Percentiles rank a stretch among this genome's conserved stretches.
These are phyloP conservation scores for Poecilus cupreus DNA, from an alignment of 2,888 invertebrate species.

Conservation along the genomic window DNA sequence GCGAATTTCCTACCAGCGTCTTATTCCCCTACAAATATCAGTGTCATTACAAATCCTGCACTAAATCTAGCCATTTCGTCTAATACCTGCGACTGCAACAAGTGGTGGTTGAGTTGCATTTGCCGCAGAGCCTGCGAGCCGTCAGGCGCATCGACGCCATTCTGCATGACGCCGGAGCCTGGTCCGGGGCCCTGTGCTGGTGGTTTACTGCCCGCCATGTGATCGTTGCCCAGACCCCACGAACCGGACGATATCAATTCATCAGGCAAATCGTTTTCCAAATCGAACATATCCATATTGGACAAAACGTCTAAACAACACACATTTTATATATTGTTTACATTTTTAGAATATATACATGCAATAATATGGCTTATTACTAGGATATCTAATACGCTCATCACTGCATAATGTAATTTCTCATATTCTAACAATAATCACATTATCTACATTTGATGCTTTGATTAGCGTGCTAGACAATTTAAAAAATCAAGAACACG, in stretches of 20 bases:
- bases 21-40: slow-evolving; percentile 78
- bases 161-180: slow-evolving; percentile 84
- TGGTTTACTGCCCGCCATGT: slow-evolving; percentile 80
- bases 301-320: slow-evolving; percentile 82
- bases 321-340: slow-evolving; percentile 4
- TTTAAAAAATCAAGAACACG: slow-evolving; percentile 50
- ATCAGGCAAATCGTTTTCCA: slow-evolving; percentile 94
- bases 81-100: slow-evolving; percentile 80
- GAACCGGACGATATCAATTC: slow-evolving; percentile 87
- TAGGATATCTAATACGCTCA: slow-evolving; percentile 18
- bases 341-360: not conserved
- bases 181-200: slow-evolving; percentile 90
- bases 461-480: slow-evolving; percentile 27
- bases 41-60: not conserved
- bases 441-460: slow-evolving; percentile 3
- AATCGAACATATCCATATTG: slow-evolving; percentile 89
- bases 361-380: not conserved
- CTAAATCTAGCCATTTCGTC: slow-evolving; percentile 21
- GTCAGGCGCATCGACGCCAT: slow-evolving; percentile 82
- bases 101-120: slow-evolving; percentile 79
- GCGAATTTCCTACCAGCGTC: slow-evolving; percentile 81
- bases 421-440: not conserved
- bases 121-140: slow-evolving; percentile 73
- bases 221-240: slow-evolving; percentile 81
- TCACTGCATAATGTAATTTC: slow-evolving; percentile 1